These are phyloP conservation scores for Drosophila bifasciata DNA, from an alignment of 1,140 invertebrate genomes.

Conservation along the genomic window DNA sequence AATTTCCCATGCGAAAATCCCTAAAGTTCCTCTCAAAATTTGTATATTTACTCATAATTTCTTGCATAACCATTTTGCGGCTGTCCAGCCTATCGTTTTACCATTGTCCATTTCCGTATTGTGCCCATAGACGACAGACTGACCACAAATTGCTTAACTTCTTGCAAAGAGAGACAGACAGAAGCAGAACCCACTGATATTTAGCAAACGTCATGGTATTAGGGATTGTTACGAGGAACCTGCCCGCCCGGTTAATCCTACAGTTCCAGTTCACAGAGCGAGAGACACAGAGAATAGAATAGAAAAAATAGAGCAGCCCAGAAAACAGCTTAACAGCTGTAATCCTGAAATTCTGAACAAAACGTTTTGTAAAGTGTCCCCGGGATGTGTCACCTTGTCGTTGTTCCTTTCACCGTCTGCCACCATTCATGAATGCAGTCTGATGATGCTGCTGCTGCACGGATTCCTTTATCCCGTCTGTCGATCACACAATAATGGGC, in stretches of 20 bases:
- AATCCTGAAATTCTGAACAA: constrained; percentile 74
- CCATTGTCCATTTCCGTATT: constrained; percentile 43
- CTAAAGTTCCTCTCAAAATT: constrained; percentile 20
- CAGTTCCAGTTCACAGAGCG: constrained; percentile 30
- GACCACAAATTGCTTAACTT: constrained; percentile 72
- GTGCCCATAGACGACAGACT: constrained; percentile 10
- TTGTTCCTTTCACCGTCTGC: constrained; percentile 25
- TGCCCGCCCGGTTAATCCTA: constrained; percentile 57
- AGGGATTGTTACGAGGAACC: constrained; percentile 35
- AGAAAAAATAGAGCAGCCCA: constrained; percentile 70
- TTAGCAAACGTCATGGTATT: constrained; percentile 53
- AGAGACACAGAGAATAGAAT: no score
- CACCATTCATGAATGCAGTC: constrained; percentile 55
- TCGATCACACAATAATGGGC: constrained; percentile 78
- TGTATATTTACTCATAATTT: constrained; percentile 62
- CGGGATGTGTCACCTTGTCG: constrained; percentile 34
- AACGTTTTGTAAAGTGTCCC: constrained; percentile 55
- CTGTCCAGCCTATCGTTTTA: constrained; percentile 27
- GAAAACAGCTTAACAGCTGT: constrained; percentile 74
- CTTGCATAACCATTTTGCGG: constrained; percentile 68
- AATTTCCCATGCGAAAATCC: constrained; percentile 24
- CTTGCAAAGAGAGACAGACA: constrained; percentile 45
- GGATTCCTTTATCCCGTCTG: constrained; percentile 67
- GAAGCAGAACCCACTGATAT: constrained; percentile 8
- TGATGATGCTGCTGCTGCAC: constrained; percentile 12